Base-by-base conservation (phyloP, 2,888 invertebrate genomes). In the Orchesella flavescens region DNA sequence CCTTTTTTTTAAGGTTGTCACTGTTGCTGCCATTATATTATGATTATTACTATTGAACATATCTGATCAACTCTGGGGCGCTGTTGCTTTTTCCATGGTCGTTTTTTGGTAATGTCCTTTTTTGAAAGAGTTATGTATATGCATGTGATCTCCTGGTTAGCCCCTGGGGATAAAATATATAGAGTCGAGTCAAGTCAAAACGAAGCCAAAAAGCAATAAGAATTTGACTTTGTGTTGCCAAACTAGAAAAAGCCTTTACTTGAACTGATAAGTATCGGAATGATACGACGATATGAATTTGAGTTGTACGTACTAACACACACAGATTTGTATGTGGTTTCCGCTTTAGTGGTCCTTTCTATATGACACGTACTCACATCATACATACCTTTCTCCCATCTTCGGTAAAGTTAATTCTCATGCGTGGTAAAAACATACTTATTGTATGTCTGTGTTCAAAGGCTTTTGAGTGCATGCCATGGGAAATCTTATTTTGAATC, bases 41-140 rank as follows among this genome's bases (percentile, higher is more conserved):
- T 80, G 55, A 53, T 80, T 73, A 80, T 74, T 80, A 80, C 65
- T 63, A 63, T 63, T 82, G 49, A 21, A n/a, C 73, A n/a, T 83
- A 83, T 83, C 83, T 83, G 76, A 83, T 83, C 24, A 65, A 75
- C 83, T 83, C 46, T 75, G 66, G 83, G 34, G 34, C 34, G 83
- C 81, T 82, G 71, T 82, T 69, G 76, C 72, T 69, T 63, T 75
- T 63, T 17, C 46, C 55, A n/a, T 65, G 17, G 44, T 74, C 74
- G 23, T 63, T 46, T 46, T 73, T 59, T 71, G n/a, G 55, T 44
- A 65, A 80, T 80, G 68, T 81, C 69, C 63, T 69, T 68, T 69
- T 72, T 66, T 21, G 21, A 74, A 68, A 81, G 61, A 74, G 81
- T 81, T 74, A 74, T 57, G 10, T 7, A 1, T 65, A 65, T 44